Evolutionary conservation across 2,113 vertebrate species (phyloP), one percentile per base, ranked within the genome.

Genomic region (Lipophrys pholis): DNA sequence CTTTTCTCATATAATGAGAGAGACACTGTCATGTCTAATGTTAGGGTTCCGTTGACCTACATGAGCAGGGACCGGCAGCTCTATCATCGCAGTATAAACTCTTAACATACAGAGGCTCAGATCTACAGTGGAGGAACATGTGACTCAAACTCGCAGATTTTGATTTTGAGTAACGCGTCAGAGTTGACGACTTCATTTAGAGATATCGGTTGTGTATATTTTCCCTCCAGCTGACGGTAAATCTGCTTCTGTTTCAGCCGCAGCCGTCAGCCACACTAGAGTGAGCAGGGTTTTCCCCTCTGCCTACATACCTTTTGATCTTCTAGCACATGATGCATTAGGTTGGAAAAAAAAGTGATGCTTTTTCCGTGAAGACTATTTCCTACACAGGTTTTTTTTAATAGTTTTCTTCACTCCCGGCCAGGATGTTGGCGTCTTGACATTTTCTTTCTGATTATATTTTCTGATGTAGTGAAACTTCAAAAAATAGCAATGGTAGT

Each of bases 1-100:
- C 58, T 39, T 83, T 68, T 55, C 72, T 78, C 55, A 36, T 43
- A 39, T 71, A 69, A 73, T 70, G 60, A 76, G 58, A 17, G 30
- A 71, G 14, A 36, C 10, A 8, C 54, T 16, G 63, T 65, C 50
- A 10, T 30, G 41, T 73, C 42, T 76, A 56, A 66, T 72, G 73
- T 57, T 60, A 30, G 61, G 35, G 3, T 69, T 70, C 63, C 41
- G 51, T 80, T 51, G 51, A 7, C 35, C n/a, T 52, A 3, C 62
- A 67, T 68, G 35, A 52, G 45, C 41, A 48, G 21, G 21, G 4
- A 30, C 21, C 21, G 4, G 21, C 21, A 4, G 4, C 21, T 30
- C 21, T 30, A 4, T 30, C 21, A 4, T 30, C 21, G 21, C 21
- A 30, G 21, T 30, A 30, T 30, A 30, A 30, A 30, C 21, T 30